Conservation (phyloP, 1,140 invertebrate genomes). For the Wiebesia pumilae region DNA sequence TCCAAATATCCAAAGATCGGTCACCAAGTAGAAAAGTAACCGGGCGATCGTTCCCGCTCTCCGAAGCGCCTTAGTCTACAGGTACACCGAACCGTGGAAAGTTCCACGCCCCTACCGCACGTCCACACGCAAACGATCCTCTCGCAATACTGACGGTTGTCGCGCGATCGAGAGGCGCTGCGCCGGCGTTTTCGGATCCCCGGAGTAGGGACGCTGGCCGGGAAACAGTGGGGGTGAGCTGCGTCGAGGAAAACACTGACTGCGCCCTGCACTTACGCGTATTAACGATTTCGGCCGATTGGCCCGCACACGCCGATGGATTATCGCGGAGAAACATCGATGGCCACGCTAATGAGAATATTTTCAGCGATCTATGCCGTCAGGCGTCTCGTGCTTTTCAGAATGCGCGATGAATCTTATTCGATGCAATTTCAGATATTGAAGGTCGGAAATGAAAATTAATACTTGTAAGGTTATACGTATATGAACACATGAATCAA, state of each 20-base stretch:
- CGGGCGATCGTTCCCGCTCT: neutral
- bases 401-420: too few relatives aligned
- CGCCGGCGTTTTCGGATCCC: neutral
- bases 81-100: neutral
- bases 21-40: too few relatives aligned
- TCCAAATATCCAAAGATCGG: neutral
- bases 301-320: too few relatives aligned
- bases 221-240: neutral
- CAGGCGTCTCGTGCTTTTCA: too few relatives aligned
- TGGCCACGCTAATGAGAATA: too few relatives aligned
- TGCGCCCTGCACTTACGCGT: neutral
- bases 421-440: too few relatives aligned
- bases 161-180: neutral
- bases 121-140: conserved; percentile 17
- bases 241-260: neutral
- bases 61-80: neutral
- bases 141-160: conserved; percentile 12
- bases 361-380: too few relatives aligned
- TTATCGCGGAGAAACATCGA: too few relatives aligned
- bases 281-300: neutral
- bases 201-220: neutral
- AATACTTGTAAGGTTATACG: too few relatives aligned
- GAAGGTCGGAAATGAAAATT: too few relatives aligned
- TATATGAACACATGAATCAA: too few relatives aligned
- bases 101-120: neutral